Evolutionary conservation across 1,140 invertebrate genomes (phyloP).

Genomic region (Drosophila saltans): DNA sequence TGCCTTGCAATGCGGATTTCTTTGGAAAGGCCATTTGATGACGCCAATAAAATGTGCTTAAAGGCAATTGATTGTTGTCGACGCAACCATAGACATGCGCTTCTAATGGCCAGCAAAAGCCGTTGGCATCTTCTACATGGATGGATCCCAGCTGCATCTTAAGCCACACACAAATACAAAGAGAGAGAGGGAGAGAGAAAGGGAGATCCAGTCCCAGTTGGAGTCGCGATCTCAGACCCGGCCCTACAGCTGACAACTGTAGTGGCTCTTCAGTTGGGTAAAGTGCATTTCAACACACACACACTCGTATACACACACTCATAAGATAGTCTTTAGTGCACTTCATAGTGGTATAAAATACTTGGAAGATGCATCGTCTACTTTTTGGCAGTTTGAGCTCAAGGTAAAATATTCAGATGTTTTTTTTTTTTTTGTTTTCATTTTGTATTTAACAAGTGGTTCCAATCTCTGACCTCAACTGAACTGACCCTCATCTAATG

Average conservation of each 20-base stretch:
- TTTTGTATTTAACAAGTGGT: conserved; percentile 64
- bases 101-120: conserved; percentile 63
- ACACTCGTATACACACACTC: conserved; percentile 18
- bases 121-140: conserved; percentile 7
- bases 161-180: conserved; percentile 38
- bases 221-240: background rate
- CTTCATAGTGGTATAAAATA: conserved; percentile 47
- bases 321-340: conserved; percentile 45
- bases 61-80: conserved; percentile 76
- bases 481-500: conserved; percentile 31
- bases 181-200: background rate
- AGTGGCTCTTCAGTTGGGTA: conserved; percentile 71
- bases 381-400: conserved; percentile 75
- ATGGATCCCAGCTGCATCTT: conserved; percentile 44
- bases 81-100: conserved; percentile 65
- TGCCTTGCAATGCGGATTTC: conserved; percentile 64
- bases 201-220: background rate
- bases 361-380: conserved; percentile 59
- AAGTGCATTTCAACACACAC: conserved; percentile 62
- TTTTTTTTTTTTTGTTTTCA: conserved; percentile 33
- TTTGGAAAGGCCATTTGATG: conserved; percentile 68
- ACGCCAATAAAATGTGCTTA: conserved; percentile 80
- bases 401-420: conserved; percentile 64
- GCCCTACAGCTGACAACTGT: conserved; percentile 71
- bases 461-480: conserved; percentile 35